Conservation (phyloP, 2,113 vertebrate species). For the Tricholaema leucomelas region DNA sequence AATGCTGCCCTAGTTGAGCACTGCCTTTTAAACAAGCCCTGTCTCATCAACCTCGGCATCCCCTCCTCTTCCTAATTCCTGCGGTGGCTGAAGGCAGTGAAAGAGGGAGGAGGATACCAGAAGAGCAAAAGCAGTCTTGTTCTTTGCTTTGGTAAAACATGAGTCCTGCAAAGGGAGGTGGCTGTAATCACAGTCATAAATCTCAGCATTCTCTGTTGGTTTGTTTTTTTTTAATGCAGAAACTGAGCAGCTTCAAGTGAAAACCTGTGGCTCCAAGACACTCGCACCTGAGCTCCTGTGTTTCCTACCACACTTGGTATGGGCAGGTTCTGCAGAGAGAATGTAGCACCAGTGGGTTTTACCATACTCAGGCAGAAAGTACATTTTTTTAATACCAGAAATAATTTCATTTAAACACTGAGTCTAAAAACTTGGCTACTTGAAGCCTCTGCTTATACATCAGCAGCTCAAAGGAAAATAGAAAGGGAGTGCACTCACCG, state of each 20-base stretch:
- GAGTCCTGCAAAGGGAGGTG: background rate
- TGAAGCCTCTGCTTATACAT: background rate
- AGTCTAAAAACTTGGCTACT: background rate
- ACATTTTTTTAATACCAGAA: background rate
- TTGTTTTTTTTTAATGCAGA: background rate
- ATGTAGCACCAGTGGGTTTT: background rate
- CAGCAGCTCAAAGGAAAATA: background rate
- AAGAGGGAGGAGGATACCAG: background rate
- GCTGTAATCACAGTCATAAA: background rate
- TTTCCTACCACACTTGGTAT: background rate
- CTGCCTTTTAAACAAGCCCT: background rate
- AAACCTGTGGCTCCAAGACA: background rate
- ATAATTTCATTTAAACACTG: rapidly evolving
- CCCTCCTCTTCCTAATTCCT: background rate
- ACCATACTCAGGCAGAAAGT: background rate
- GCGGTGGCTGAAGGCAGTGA: background rate
- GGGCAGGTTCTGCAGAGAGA: background rate
- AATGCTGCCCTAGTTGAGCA: background rate
- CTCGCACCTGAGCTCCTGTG: background rate
- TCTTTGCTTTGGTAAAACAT: background rate
- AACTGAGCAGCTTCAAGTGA: background rate
- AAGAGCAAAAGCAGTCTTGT: background rate
- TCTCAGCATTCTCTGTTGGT: background rate
- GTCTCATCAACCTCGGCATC: background rate
- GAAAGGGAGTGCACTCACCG: rapidly evolving